Evolutionary conservation across 2,113 vertebrate species (phyloP).

Genomic region (Mesitornis unicolor): DNA sequence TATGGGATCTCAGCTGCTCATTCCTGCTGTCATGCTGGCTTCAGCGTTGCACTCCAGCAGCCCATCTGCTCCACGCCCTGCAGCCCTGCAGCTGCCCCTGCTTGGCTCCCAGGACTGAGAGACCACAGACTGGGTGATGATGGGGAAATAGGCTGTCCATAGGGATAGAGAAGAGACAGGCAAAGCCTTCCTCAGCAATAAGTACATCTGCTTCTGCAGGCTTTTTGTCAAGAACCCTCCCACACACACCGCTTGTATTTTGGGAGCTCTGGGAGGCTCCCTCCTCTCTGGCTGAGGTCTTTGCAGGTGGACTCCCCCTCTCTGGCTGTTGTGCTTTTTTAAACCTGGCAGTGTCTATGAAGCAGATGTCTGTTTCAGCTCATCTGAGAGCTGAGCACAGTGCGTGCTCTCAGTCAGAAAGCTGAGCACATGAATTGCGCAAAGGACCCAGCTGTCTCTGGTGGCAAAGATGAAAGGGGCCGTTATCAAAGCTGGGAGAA

Average conservation of each 20-base stretch:
- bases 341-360: background rate
- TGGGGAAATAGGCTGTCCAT: background rate
- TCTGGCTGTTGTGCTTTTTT: background rate
- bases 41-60: background rate
- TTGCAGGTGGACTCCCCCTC: background rate
- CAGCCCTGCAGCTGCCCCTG: background rate
- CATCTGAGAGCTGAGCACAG: background rate
- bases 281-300: background rate
- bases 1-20: slow-evolving; percentile 28
- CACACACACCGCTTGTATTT: background rate
- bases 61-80: slow-evolving; percentile 34
- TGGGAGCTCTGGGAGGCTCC: background rate
- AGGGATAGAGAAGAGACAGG: background rate
- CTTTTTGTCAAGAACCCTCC: background rate
- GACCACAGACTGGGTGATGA: background rate
- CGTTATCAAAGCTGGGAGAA: background rate
- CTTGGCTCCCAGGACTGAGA: background rate
- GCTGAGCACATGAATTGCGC: background rate
- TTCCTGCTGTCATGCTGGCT: background rate
- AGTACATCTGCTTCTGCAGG: background rate
- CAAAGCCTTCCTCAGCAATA: background rate
- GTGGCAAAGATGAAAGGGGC: slow-evolving; percentile 24
- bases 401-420: background rate
- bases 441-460: background rate
- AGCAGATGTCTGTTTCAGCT: slow-evolving; percentile 1